Percentiles rank a stretch among this genome's conserved stretches.
Evolutionary conservation across 2,113 vertebrate genomes (phyloP).

Genomic region (Halichoeres trimaculatus): DNA sequence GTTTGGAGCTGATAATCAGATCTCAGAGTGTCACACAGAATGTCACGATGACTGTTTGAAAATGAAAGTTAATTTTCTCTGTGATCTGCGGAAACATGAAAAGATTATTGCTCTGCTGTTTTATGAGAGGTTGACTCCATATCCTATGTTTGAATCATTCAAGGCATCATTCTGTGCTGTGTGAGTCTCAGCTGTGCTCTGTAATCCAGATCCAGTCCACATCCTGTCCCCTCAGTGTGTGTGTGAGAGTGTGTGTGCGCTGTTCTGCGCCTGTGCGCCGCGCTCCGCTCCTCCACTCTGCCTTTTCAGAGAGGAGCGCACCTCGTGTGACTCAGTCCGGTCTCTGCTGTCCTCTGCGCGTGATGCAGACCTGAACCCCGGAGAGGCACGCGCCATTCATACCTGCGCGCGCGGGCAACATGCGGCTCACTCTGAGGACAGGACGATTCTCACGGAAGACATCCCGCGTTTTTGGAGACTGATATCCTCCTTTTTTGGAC

Average conservation of each 20-base stretch:
- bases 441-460: neutral
- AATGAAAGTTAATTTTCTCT: too few species aligned
- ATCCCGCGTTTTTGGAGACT: neutral
- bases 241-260: neutral
- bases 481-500: neutral
- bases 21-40: too few species aligned
- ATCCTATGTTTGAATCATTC: too few species aligned
- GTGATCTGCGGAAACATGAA: too few species aligned
- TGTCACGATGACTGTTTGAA: too few species aligned
- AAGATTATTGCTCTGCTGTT: too few species aligned
- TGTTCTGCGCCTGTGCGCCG: conserved; percentile 1
- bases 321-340: conserved; percentile 23
- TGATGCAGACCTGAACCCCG: conserved; percentile 12
- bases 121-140: too few species aligned
- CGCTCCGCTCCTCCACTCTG: neutral
- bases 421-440: conserved; percentile 3
- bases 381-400: neutral
- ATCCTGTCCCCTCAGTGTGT: neutral
- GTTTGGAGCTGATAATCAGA: too few species aligned
- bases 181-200: too few species aligned
- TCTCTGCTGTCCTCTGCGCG: conserved; percentile 9
- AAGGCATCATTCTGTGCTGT: too few species aligned
- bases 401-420: neutral
- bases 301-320: conserved; percentile 44
- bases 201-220: neutral